Conservation (phyloP, 2,888 invertebrate species). For the Cartodere bifasciata region DNA sequence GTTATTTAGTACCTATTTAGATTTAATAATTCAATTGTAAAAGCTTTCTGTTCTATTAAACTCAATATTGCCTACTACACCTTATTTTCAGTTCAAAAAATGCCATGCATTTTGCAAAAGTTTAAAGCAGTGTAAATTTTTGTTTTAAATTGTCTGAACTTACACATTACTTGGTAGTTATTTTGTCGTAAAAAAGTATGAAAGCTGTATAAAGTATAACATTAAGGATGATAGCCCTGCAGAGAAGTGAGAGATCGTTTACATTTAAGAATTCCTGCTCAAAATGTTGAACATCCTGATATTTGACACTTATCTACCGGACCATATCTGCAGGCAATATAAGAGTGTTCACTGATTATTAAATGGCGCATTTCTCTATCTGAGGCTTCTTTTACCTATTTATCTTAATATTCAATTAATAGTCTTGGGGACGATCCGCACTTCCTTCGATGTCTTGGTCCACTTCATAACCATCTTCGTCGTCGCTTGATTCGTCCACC, state of each 20-base stretch:
- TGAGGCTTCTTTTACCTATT: conserved; percentile 31
- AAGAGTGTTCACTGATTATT: conserved; percentile 9
- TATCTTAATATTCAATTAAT: conserved; percentile 36
- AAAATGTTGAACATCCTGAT: too few species aligned
- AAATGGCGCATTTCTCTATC: conserved; percentile 10
- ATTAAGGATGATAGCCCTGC: too few species aligned
- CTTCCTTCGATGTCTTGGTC: conserved; percentile 62
- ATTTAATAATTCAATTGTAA: conserved; percentile 7
- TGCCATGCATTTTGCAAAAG: conserved; percentile 9
- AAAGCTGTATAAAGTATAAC: too few species aligned
- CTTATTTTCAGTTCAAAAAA: conserved; percentile 19
- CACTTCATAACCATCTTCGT: conserved; percentile 58
- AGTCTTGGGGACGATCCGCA: conserved; percentile 63
- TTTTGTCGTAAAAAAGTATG: too few species aligned
- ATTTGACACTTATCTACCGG: too few species aligned
- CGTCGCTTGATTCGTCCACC: conserved; percentile 50
- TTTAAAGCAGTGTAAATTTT: too few species aligned
- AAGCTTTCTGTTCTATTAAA: conserved; percentile 14
- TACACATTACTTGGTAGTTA: too few species aligned
- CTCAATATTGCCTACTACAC: conserved; percentile 30
- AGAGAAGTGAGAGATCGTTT: too few species aligned
- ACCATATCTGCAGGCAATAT: conserved; percentile 13
- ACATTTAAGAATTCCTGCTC: too few species aligned
- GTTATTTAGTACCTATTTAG: conserved; percentile 18
- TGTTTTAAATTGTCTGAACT: too few species aligned